Base-by-base conservation (phyloP, 2,888 invertebrate genomes). In the Lymantria dispar region DNA sequence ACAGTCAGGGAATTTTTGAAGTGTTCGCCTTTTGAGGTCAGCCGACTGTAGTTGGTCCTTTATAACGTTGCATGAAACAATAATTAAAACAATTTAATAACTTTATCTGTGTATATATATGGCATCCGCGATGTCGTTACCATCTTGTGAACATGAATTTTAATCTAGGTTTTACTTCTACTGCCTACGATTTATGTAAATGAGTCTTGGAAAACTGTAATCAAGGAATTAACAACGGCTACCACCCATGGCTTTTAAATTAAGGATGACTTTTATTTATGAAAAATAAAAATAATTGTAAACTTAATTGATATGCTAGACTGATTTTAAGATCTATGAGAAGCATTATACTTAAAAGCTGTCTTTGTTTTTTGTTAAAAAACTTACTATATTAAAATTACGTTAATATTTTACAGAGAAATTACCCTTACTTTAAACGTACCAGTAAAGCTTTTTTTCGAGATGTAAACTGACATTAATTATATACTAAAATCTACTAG, bases 171-270 rank as follows among this genome's bases (percentile, higher is more conserved):
- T 60, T 63, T 50, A 63, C 70, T 76, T 78, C 68, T 79, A 77
- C 76, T 71, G 73, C 73, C 60, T 75, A 70, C 72, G 76, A 72
- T 78, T 83, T 83, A 85, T 85, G 78, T 72, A 76, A 81, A 83
- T 80, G 58, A 76, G 60, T 54, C 65, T 72, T 67, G 71, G 74
- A 77, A 72, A 77, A 69, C 48, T 68, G 65, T 74, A 77, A 78
- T 76, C 68, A 74, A 70, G 8, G 74, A 68, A 78, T 76, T 71
- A 72, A 74, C 82, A 80, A 83, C 81, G 81, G 29, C 43, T 15
- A 70, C 83, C 81, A 78, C 78, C 82, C 81, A 84, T 81, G 74
- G 71, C 58, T 70, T 54, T 56, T 52, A 59, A 51, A 55, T 56
- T 66, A 57, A 22, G 22, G 5, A 22, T 57, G 8, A 37, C 54